These are phyloP conservation scores for Laspeyria flexula DNA, from an alignment of 2,888 invertebrate genomes.

Conservation along the genomic window DNA sequence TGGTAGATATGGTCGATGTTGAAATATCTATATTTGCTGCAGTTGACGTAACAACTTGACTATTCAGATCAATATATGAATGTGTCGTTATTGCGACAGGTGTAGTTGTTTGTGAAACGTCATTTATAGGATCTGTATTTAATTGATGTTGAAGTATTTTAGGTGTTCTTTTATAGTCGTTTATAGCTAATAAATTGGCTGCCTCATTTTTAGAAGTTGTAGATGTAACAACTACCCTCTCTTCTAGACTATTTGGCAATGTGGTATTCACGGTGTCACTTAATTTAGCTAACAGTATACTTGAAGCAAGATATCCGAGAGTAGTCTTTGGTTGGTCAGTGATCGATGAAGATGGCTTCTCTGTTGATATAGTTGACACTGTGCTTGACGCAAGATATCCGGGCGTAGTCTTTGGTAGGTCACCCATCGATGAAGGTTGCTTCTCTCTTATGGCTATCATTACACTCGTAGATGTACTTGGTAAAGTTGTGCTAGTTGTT, in stretches of 20 bases:
- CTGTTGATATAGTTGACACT: no score
- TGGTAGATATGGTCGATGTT: not conserved
- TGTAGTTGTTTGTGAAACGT: conserved; percentile 1
- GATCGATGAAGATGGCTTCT: no score
- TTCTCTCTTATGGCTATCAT: no score
- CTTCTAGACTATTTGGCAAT: no score
- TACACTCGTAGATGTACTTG: not conserved
- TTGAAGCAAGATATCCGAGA: no score
- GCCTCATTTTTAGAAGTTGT: not conserved
- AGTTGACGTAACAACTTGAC: not conserved
- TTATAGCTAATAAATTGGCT: not conserved
- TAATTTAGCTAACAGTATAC: no score
- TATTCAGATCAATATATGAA: conserved; percentile 5
- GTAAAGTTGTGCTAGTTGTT: not conserved
- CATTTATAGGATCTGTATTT: conserved; percentile 4
- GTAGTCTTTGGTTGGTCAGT: no score
- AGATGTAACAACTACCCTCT: not conserved
- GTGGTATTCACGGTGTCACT: no score
- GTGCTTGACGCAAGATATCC: no score
- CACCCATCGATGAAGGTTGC: no score
- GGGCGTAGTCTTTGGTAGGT: no score
- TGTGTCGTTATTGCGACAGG: conserved; percentile 8
- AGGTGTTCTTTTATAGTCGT: no score
- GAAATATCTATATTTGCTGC: not conserved
- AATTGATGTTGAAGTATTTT: not conserved